Evolutionary conservation across 2,888 invertebrate genomes (phyloP).

Genomic region (Kryphioiulus occultus): DNA sequence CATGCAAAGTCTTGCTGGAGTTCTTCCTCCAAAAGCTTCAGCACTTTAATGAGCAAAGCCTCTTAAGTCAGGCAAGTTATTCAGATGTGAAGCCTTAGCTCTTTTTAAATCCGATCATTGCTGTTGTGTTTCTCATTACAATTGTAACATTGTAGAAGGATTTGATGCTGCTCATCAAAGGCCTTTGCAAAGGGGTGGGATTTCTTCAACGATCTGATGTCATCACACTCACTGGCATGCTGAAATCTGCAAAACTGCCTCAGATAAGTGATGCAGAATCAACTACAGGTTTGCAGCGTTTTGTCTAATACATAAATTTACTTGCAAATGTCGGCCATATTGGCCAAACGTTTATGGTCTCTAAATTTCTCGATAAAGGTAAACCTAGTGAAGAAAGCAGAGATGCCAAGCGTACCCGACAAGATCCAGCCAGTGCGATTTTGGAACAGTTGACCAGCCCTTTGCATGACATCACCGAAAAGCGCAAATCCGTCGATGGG

Average conservation of each 20-base stretch:
- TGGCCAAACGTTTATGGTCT: not conserved
- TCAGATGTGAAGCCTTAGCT: slow-evolving; percentile 55
- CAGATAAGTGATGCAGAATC: not conserved
- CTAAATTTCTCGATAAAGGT: not conserved
- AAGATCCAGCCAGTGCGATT: slow-evolving; percentile 75
- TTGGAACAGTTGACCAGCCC: slow-evolving; percentile 77
- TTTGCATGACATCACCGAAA: slow-evolving; percentile 60
- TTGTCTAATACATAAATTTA: slow-evolving; percentile 53
- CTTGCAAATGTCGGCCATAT: not conserved
- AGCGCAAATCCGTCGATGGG: not conserved
- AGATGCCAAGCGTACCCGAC: slow-evolving; percentile 68
- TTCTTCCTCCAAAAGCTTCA: slow-evolving; percentile 69
- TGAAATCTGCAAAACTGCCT: slow-evolving; percentile 78
- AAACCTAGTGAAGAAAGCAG: slow-evolving; percentile 65
- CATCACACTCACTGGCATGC: slow-evolving; percentile 75
- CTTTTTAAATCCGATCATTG: slow-evolving; percentile 54
- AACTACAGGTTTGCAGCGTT: not conserved
- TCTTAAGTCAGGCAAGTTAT: slow-evolving; percentile 60
- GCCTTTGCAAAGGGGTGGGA: slow-evolving; percentile 75
- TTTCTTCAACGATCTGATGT: slow-evolving; percentile 79
- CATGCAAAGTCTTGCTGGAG: slow-evolving; percentile 73
- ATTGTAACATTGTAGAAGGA: slow-evolving; percentile 64
- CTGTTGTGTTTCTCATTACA: not conserved
- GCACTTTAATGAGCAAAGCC: slow-evolving; percentile 59
- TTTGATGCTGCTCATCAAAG: slow-evolving; percentile 73